Percentiles rank a stretch among this genome's conserved stretches.
These are phyloP conservation scores for Epinephelus awoara DNA, from an alignment of 2,797 vertebrate species.

Conservation along the genomic window DNA sequence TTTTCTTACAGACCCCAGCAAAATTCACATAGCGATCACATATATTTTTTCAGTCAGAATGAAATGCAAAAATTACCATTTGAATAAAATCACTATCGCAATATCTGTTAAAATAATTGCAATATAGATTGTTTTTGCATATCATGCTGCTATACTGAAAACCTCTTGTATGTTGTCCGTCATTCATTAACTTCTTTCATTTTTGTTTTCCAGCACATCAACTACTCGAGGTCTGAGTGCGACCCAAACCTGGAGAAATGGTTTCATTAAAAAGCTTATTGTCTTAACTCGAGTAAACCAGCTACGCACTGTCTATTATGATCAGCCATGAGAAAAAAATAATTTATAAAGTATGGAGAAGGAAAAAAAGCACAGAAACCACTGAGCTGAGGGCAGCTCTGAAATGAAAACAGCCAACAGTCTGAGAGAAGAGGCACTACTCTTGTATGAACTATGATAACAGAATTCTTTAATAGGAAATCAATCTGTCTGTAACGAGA, in stretches of 20 bases:
- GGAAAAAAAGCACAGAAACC: conserved; percentile 16
- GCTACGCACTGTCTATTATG: not conserved
- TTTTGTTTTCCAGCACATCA: not conserved
- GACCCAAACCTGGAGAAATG: not conserved
- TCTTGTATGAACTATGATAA: conserved; percentile 1
- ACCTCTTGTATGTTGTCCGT: not conserved
- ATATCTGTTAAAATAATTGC: no score
- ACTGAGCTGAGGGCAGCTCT: not conserved
- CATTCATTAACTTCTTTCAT: not conserved
- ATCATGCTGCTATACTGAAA: not conserved
- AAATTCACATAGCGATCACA: no score
- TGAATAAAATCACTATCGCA: no score
- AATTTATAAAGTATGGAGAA: conserved; percentile 12
- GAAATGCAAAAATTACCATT: no score
- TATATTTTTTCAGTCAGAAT: no score
- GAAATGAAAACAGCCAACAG: conserved; percentile 1
- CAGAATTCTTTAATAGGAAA: not conserved
- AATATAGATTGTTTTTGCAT: no score
- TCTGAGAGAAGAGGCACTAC: conserved; percentile 43
- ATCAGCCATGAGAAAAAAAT: not conserved
- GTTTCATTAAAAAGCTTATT: not conserved
- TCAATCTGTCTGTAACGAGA: not conserved
- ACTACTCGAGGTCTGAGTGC: not conserved
- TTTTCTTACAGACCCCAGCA: no score
- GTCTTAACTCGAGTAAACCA: not conserved